Evolutionary conservation across 2,113 vertebrate species (phyloP).

Genomic region (Brachirus orientalis): DNA sequence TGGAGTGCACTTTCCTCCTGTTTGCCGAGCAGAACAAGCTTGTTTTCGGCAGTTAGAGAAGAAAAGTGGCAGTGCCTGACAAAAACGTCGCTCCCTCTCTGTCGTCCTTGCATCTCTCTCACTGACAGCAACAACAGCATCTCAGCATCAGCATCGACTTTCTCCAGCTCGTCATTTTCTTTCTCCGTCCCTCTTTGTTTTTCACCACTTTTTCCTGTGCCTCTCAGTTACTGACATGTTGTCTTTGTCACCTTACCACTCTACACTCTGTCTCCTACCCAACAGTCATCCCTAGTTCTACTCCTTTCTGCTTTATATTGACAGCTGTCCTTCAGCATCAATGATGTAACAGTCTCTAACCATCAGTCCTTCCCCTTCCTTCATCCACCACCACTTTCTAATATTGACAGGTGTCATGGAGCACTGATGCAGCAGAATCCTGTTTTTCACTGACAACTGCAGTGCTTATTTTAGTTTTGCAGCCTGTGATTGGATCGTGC

Average conservation of each 20-base stretch:
- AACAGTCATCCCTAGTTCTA: constrained; percentile 33
- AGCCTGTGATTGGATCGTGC: constrained; percentile 46
- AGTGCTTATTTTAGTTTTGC: constrained; percentile 48
- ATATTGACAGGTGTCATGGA: constrained; percentile 66
- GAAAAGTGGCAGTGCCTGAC: constrained; percentile 16
- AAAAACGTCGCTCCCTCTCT: constrained; percentile 38
- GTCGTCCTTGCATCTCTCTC: constrained; percentile 27
- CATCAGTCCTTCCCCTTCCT: constrained; percentile 35
- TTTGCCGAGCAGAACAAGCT: too few species aligned
- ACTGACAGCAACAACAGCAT: constrained; percentile 48
- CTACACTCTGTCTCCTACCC: constrained; percentile 17
- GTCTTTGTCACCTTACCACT: constrained; percentile 36
- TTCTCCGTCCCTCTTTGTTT: constrained; percentile 5
- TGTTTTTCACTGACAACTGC: constrained; percentile 35
- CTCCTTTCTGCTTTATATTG: constrained; percentile 45
- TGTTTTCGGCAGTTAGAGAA: too few species aligned
- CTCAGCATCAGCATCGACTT: constrained; percentile 27
- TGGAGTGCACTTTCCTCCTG: neutral
- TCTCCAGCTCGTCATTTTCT: constrained; percentile 13
- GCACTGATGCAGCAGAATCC: constrained; percentile 6
- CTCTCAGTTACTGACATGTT: constrained; percentile 46
- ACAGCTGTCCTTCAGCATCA: constrained; percentile 67
- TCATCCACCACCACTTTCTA: constrained; percentile 8
- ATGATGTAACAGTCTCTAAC: constrained; percentile 38
- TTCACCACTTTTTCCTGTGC: constrained; percentile 19